Evolutionary conservation across 2,888 invertebrate species (phyloP).

Genomic region (Mesoligia furuncula): DNA sequence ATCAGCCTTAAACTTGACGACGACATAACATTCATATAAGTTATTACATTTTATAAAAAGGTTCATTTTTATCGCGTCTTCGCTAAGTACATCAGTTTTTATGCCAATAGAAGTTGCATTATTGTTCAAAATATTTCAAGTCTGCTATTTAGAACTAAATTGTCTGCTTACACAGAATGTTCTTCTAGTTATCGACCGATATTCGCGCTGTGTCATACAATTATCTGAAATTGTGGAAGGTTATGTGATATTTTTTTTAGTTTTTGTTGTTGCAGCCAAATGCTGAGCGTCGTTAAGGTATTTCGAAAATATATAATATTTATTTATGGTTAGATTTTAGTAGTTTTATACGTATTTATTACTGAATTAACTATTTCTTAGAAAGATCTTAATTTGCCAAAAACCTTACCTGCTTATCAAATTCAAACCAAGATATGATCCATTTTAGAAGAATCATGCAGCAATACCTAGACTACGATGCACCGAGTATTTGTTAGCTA

Average conservation of each 20-base stretch:
- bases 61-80: constrained; percentile 21
- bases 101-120: constrained; percentile 18
- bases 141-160: constrained; percentile 11
- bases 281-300: constrained; percentile 12
- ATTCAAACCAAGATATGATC: background rate
- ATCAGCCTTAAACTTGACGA: constrained; percentile 41
- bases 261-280: constrained; percentile 13
- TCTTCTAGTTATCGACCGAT: constrained; percentile 34
- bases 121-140: constrained; percentile 21
- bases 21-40: constrained; percentile 1
- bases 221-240: constrained; percentile 23
- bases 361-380: background rate
- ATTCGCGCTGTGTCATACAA: constrained; percentile 29
- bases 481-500: background rate
- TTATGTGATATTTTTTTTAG: constrained; percentile 10
- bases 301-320: background rate
- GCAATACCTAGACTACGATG: background rate
- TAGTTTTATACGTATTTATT: background rate
- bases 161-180: constrained; percentile 21
- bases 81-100: constrained; percentile 3
- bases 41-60: constrained; percentile 22
- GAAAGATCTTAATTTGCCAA: background rate
- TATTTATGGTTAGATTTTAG: background rate
- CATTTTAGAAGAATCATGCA: background rate
- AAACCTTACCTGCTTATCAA: background rate